Conservation (phyloP, 2,113 vertebrate genomes). For the Bubo blakistoni region DNA sequence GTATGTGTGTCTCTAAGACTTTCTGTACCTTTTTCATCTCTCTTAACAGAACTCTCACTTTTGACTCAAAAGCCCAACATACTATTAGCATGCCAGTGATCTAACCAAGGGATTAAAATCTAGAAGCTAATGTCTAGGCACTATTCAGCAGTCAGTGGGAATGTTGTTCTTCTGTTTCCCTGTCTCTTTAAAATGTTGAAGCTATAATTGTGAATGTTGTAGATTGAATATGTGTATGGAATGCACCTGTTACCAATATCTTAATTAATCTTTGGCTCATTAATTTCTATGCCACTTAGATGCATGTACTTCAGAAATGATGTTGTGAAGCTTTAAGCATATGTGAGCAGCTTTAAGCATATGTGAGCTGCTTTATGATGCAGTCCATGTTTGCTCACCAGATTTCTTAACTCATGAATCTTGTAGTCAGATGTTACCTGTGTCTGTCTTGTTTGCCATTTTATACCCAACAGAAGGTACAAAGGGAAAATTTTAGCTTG, state of each 20-base stretch:
- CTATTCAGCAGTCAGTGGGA: not conserved
- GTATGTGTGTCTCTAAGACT: not conserved
- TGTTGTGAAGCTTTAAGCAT: not conserved
- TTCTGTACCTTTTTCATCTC: not conserved
- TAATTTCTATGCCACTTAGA: not conserved
- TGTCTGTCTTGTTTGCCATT: not conserved
- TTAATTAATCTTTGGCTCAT: not conserved
- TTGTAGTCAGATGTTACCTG: not conserved
- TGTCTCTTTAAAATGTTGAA: not conserved
- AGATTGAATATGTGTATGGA: not conserved
- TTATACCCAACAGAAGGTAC: not conserved
- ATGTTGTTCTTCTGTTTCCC: not conserved
- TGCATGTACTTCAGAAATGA: not conserved
- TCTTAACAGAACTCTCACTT: not conserved
- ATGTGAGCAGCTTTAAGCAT: not conserved
- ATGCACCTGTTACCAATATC: not conserved
- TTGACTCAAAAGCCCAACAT: not conserved
- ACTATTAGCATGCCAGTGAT: not conserved
- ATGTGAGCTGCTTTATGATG: not conserved
- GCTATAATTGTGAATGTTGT: not conserved
- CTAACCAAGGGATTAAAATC: not conserved
- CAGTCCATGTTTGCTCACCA: not conserved
- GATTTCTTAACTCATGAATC: not conserved
- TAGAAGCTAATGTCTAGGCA: not conserved
- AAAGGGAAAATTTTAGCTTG: not conserved